Evolutionary conservation across 2,888 invertebrate genomes (phyloP).

Genomic region (Pomacea canaliculata): DNA sequence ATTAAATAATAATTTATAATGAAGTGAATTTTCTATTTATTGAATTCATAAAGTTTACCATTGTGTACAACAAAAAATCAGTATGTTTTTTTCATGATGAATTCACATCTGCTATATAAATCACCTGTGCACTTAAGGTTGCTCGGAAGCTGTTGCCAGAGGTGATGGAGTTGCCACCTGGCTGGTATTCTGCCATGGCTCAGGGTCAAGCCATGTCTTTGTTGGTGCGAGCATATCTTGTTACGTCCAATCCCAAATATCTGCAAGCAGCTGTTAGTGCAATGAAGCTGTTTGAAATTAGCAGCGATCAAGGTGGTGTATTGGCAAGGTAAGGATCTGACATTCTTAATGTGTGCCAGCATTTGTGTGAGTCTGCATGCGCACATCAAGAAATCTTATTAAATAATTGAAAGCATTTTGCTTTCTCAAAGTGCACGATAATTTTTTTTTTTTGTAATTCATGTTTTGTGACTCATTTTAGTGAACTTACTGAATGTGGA

Average conservation of each 20-base stretch:
- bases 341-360: slow-evolving; percentile 7
- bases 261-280: slow-evolving; percentile 86
- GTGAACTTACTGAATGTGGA: too few species aligned
- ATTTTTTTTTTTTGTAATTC: too few species aligned
- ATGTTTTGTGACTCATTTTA: too few species aligned
- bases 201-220: slow-evolving; percentile 95
- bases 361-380: slow-evolving; percentile 78
- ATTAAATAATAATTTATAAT: too few species aligned
- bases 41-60: too few species aligned
- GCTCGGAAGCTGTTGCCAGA: slow-evolving; percentile 64
- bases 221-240: slow-evolving; percentile 88
- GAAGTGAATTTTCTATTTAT: too few species aligned
- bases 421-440: too few species aligned
- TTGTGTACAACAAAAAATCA: too few species aligned
- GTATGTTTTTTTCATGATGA: too few species aligned
- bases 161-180: slow-evolving; percentile 76
- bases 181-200: slow-evolving; percentile 98
- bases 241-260: slow-evolving; percentile 79
- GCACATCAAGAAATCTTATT: too few species aligned
- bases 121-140: slow-evolving; percentile 62
- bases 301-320: slow-evolving; percentile 50
- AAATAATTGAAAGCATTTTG: too few species aligned
- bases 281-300: slow-evolving; percentile 78
- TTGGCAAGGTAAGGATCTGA: slow-evolving; percentile 14
- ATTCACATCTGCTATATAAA: too few species aligned